Percentiles rank a stretch among this genome's conserved stretches.
phyloP scores from a whole-genome alignment of 2,888 invertebrate species.

The Amaurobius ferox region DNA sequence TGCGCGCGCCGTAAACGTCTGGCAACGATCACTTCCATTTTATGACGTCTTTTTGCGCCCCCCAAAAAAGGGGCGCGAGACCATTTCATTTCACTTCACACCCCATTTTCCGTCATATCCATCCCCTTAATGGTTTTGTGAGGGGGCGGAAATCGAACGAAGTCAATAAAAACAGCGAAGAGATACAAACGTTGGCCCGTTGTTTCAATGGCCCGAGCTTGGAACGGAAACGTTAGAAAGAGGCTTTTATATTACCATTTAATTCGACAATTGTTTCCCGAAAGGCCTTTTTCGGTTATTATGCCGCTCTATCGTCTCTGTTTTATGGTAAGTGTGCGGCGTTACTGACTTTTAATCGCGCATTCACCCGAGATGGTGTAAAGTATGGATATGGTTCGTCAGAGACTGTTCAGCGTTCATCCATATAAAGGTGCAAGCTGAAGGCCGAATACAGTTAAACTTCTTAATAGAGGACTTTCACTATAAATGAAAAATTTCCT shows the following conservation, averaged over 20 bases:
- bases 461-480: no score
- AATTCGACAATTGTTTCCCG: conserved; percentile 32
- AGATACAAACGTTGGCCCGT: background rate
- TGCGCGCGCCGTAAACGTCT: no score
- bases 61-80: background rate
- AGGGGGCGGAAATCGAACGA: conserved; percentile 12
- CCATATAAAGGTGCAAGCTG: no score
- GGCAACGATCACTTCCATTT: background rate
- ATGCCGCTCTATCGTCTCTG: no score
- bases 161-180: conserved; percentile 28
- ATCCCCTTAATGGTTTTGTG: conserved; percentile 6
- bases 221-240: background rate
- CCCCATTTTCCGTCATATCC: conserved; percentile 6
- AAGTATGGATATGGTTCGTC: no score
- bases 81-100: conserved; percentile 18
- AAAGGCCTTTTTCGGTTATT: background rate
- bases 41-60: background rate
- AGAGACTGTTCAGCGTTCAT: no score
- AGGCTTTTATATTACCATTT: conserved; percentile 35
- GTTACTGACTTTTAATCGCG: no score
- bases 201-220: background rate
- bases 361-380: no score
- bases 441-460: no score
- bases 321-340: no score
- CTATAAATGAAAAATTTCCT: no score